Conservation (phyloP, 2,888 invertebrate genomes). For the Drosophila buzzatii region DNA sequence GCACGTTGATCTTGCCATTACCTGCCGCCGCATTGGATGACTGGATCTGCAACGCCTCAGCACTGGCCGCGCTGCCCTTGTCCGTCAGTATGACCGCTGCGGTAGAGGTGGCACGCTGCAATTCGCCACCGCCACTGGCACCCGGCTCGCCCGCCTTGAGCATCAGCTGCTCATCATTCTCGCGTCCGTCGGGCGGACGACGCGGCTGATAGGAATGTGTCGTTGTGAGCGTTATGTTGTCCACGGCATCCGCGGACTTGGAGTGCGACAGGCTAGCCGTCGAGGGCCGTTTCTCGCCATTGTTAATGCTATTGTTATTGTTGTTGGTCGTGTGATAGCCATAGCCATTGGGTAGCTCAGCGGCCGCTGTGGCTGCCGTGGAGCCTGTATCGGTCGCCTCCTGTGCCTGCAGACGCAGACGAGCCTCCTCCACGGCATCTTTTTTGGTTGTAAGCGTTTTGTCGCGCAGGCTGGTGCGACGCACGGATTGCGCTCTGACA, state of each 20-base stretch:
- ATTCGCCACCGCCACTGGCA: constrained; percentile 40
- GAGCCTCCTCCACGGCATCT: constrained; percentile 97
- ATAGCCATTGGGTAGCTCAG: constrained; percentile 66
- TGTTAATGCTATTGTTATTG: constrained; percentile 49
- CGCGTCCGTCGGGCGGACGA: constrained; percentile 92
- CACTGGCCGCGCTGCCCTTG: constrained; percentile 84
- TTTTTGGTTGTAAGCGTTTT: constrained; percentile 97
- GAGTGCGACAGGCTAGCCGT: constrained; percentile 79
- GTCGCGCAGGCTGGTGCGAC: constrained; percentile 96
- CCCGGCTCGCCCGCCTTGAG: constrained; percentile 52
- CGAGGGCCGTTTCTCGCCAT: constrained; percentile 67
- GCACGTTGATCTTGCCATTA: constrained; percentile 95
- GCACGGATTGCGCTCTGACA: constrained; percentile 93
- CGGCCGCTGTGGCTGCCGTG: constrained; percentile 39
- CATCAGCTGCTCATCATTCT: constrained; percentile 87
- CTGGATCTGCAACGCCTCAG: constrained; percentile 83
- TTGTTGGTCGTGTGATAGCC: constrained; percentile 50
- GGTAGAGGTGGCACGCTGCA: constrained; percentile 84
- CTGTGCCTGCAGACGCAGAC: constrained; percentile 89
- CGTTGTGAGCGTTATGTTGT: constrained; percentile 68
- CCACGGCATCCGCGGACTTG: constrained; percentile 78
- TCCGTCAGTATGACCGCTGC: constrained; percentile 86
- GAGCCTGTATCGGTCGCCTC: constrained; percentile 85
- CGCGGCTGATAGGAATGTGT: constrained; percentile 83
- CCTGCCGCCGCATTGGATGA: constrained; percentile 87